Evolutionary conservation across 2,888 invertebrate species (phyloP), one percentile per base, ranked within the genome.

Genomic region (Dasypolia templi): DNA sequence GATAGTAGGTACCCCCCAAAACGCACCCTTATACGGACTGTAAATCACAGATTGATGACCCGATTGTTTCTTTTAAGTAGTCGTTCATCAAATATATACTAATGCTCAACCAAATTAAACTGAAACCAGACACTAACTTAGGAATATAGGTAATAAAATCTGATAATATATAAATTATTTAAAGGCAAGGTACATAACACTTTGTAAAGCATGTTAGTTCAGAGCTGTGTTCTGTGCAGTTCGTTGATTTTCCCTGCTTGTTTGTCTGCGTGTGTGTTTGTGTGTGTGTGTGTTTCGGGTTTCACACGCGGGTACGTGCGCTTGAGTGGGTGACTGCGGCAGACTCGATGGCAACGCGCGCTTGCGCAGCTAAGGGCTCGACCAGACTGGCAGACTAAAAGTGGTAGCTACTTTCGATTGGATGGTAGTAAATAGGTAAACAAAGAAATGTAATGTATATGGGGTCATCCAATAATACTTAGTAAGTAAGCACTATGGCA

Each of bases 341-440:
- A 94, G 94, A 94, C 94, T 91, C 89, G 90, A 87, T 92, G 94
- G 94, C 94, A 92, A 91, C 94, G 84, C 77, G 88, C 88, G 88
- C 86, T 72, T 72, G 88, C 88, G 88, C 86, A 84, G 39, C 62
- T 87, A 85, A 89, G 76, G 90, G 73, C 81, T 69, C 51, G 77
- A 79, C 3, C 77, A 90, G 75, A 89, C 29, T 80, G 59, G 69
- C 65, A 39, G 0, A 61, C 62, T 61, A 62, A 77, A 56, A 56
- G 49, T 59, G 17, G 32, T 29, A n/a, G 64, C n/a, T 49, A 64
- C 11, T 64, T 64, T 49, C n/a, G 17, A n/a, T n/a, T 58, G 7
- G 22, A 63, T 22, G 4, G 4, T 17, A 9, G 22, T 46, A 32
- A 46, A 56, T 9, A 56, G 19, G 3, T 56, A 11, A 19, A 22